Percentiles rank a stretch among this genome's conserved stretches.
These are phyloP conservation scores for Numenius phaeopus DNA, from an alignment of 2,797 vertebrate genomes.

Conservation along the genomic window DNA sequence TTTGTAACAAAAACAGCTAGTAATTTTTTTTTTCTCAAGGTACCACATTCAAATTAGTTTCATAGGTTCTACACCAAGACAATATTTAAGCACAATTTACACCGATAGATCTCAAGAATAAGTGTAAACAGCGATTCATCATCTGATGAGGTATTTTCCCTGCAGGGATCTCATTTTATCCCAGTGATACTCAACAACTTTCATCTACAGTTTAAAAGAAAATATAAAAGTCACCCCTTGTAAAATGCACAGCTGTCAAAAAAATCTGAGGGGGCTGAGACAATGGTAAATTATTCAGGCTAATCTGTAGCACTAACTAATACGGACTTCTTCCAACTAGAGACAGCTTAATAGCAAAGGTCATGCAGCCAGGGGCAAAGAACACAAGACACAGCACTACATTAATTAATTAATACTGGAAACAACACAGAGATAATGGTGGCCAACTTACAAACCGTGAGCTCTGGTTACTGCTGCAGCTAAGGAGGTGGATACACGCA, in stretches of 20 bases:
- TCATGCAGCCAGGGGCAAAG: neutral
- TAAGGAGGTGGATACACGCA: neutral
- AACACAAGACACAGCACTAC: neutral
- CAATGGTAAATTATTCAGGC: neutral
- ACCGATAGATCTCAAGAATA: neutral
- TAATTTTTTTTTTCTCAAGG: neutral
- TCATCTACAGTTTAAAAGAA: neutral
- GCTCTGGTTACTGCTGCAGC: neutral
- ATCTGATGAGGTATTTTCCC: neutral
- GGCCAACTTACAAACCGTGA: neutral
- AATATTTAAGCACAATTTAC: neutral
- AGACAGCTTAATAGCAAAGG: neutral
- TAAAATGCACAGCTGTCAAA: constrained; percentile 19
- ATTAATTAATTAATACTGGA: neutral
- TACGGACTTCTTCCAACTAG: neutral
- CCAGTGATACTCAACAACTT: neutral
- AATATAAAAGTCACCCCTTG: neutral
- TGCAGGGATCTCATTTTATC: constrained; percentile 13
- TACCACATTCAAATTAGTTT: neutral
- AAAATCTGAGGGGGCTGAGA: neutral
- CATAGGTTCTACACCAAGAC: neutral
- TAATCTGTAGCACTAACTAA: neutral
- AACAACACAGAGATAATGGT: neutral
- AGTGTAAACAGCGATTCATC: neutral
- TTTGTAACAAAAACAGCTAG: neutral